Base-by-base conservation (phyloP, 1,140 invertebrate species). In the Chironomus tepperi region DNA sequence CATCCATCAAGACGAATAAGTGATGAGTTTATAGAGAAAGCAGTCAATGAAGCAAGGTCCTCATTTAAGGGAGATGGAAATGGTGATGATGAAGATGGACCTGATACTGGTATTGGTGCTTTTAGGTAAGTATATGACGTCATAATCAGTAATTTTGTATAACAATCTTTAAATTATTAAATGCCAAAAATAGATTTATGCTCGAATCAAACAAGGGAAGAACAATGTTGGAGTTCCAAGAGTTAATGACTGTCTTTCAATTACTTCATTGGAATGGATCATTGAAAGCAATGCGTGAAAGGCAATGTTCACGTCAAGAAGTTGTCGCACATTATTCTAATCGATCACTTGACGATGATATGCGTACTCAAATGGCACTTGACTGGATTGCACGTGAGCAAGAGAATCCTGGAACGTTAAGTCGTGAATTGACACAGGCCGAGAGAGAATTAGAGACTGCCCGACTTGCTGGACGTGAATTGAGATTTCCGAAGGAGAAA, bases 161-260 rank as follows among this genome's bases (percentile, higher is more conserved):
- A 6, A 43, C 6, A 43, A 43, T 43, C 10, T 43, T 43, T 43
- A 43, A 43, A 43, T 10, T 7, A 43, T 43, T 43, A 7, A 6
- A 43, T 43, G 42, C 43, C 43, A 47, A 47, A 47, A 70, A 42
- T 78, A 87, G 86, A 78, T 97, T 96, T 81, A 97, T 97, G 94
- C 84, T 97, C 77, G 94, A 97, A 83, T 90, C 93, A 73, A 96
- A 96, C 84, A 93, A 93, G 79, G 94, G 94, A 0, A 88, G 94
- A 72, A 97, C 95, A 16, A 97, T 97, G 95, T 86, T 98, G 64
- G 95, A 98, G 81, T 98, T 97, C 84, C 95, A 97, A 83, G 95
- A 97, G 83, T 84, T 98, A 76, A 97, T 97, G 95, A 98, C 95
- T 0, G 95, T 97, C 3, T 97, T 98, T 83, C 95, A 97, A 83